These are phyloP conservation scores for Hartigia nigra DNA, from an alignment of 2,888 invertebrate genomes.

Conservation along the genomic window DNA sequence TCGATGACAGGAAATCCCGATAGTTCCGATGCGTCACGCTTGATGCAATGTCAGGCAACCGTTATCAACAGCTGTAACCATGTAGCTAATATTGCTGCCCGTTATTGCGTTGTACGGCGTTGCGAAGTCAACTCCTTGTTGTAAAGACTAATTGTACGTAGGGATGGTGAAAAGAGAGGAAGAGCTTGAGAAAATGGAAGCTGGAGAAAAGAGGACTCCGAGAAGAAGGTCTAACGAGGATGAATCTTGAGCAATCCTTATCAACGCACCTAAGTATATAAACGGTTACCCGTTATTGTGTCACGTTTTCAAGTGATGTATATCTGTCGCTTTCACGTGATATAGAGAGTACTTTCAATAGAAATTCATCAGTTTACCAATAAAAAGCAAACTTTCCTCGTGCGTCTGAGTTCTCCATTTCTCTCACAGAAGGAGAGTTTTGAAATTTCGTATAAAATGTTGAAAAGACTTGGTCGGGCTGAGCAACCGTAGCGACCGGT, in stretches of 20 bases:
- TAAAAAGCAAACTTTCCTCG: background rate
- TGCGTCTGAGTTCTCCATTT: background rate
- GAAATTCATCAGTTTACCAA: background rate
- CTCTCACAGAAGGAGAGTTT: background rate
- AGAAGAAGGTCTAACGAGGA: background rate
- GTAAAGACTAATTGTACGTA: background rate
- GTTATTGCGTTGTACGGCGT: background rate
- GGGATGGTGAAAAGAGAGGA: background rate
- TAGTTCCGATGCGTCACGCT: background rate
- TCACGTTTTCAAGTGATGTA: background rate
- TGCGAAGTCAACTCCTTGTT: background rate
- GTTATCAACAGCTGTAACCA: background rate
- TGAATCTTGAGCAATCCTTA: background rate
- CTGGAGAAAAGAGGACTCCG: background rate
- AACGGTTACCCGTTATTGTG: background rate
- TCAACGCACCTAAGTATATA: background rate
- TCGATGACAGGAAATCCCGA: background rate
- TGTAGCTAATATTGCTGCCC: background rate
- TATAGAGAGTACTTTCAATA: background rate
- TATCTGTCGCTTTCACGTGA: too few species aligned
- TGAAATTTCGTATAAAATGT: background rate
- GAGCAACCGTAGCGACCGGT: background rate
- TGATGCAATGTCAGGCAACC: conserved; percentile 5
- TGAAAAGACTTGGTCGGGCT: background rate
- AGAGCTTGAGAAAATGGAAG: background rate